Conservation (phyloP, 1,140 invertebrate species). For the Dufourea novaeangliae region DNA sequence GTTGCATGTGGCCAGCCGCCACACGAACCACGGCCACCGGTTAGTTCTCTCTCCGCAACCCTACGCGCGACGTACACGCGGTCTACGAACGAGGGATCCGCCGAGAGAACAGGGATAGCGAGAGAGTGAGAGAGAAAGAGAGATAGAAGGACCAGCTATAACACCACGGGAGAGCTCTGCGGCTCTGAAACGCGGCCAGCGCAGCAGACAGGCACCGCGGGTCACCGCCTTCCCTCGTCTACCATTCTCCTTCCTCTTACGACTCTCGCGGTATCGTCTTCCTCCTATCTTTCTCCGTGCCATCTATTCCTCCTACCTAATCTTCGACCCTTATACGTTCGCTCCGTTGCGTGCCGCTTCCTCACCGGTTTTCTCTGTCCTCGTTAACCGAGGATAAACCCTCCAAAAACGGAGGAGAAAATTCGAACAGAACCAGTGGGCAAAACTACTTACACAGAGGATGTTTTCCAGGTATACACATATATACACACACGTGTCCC, state of each 20-base stretch:
- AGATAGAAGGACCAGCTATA: slow-evolving; percentile 44
- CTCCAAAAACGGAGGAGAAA: neutral
- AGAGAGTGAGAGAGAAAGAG: neutral
- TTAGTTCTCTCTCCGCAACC: slow-evolving; percentile 41
- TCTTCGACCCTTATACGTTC: no score
- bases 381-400: neutral
- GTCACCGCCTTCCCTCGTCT: slow-evolving; percentile 70
- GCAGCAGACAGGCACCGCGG: slow-evolving; percentile 73
- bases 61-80: slow-evolving; percentile 15
- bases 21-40: slow-evolving; percentile 38
- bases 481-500: no score
- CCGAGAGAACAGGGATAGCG: neutral
- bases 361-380: neutral
- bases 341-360: no score
- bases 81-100: slow-evolving; percentile 14
- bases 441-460: no score
- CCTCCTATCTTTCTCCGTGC: slow-evolving; percentile 17
- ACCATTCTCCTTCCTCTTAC: slow-evolving; percentile 24
- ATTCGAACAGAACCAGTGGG: no score
- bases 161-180: slow-evolving; percentile 60
- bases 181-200: slow-evolving; percentile 72
- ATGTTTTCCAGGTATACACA: no score
- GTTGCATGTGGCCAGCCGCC: slow-evolving; percentile 41
- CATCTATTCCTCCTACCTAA: slow-evolving; percentile 11
- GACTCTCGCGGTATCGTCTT: slow-evolving; percentile 14